Evolutionary conservation across 2,888 invertebrate genomes (phyloP).

Genomic region (Athetis lepigone): DNA sequence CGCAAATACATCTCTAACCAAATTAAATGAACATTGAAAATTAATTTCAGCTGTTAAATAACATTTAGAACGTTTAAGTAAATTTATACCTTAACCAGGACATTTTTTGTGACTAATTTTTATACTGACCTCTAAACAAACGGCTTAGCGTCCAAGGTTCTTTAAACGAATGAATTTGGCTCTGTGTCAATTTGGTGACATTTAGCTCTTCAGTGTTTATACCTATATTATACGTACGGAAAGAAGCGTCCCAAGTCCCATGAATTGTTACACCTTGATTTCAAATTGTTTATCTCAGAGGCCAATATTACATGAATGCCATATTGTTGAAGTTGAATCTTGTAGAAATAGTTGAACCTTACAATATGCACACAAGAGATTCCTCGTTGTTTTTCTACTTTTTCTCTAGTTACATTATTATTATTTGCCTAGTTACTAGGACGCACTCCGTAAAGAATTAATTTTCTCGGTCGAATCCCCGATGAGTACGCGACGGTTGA

Average conservation of each 20-base stretch:
- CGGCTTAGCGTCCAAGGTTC: slow-evolving; percentile 54
- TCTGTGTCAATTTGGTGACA: slow-evolving; percentile 42
- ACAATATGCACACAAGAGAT: too few relatives aligned
- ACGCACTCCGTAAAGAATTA: too few relatives aligned
- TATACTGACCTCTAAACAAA: slow-evolving; percentile 38
- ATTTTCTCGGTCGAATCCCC: too few relatives aligned
- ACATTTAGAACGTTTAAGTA: slow-evolving; percentile 17
- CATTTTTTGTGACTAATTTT: slow-evolving; percentile 47
- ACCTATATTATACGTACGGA: slow-evolving; percentile 10
- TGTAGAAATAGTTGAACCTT: too few relatives aligned
- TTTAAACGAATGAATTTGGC: slow-evolving; percentile 45
- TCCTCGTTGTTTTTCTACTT: too few relatives aligned
- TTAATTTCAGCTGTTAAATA: slow-evolving; percentile 2
- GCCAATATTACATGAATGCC: slow-evolving; percentile 15
- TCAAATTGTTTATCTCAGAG: slow-evolving; percentile 17
- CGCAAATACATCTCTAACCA: not conserved
- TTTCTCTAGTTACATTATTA: too few relatives aligned
- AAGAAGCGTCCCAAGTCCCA: slow-evolving; percentile 7
- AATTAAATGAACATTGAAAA: slow-evolving; percentile 10
- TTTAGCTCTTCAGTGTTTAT: slow-evolving; percentile 20
- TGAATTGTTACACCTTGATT: slow-evolving; percentile 45
- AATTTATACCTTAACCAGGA: slow-evolving; percentile 32
- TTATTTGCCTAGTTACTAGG: too few relatives aligned
- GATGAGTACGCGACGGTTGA: too few relatives aligned
- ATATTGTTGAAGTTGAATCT: too few relatives aligned